A percentile compares a stretch with the other conserved stretches of the same genome.
These are phyloP conservation scores for Chymomyza amoena DNA, from an alignment of 2,888 invertebrate species.

Conservation along the genomic window DNA sequence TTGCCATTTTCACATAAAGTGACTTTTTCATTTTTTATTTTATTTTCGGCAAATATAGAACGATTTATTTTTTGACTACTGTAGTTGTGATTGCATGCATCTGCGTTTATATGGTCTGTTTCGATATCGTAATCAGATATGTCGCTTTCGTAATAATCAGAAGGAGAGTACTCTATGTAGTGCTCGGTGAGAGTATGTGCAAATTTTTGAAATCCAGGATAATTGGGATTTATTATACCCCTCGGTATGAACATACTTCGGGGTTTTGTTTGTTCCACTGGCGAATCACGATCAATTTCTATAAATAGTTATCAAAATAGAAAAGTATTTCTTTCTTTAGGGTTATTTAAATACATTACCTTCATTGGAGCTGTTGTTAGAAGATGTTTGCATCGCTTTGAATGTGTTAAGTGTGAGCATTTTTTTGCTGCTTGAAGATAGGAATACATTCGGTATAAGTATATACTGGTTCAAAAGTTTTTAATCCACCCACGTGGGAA, in stretches of 20 bases:
- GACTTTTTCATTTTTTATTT: neutral
- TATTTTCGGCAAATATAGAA: slow-evolving; percentile 5
- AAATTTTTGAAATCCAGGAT: slow-evolving; percentile 90
- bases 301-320: neutral
- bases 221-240: slow-evolving; percentile 90
- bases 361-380: neutral
- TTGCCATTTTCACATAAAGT: neutral
- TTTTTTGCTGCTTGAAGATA: neutral
- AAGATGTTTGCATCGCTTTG: neutral
- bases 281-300: neutral
- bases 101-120: slow-evolving; percentile 62
- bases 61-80: slow-evolving; percentile 30
- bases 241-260: slow-evolving; percentile 54
- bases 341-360: neutral
- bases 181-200: slow-evolving; percentile 84
- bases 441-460: neutral
- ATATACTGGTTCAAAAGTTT: neutral
- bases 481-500: neutral
- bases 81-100: slow-evolving; percentile 47
- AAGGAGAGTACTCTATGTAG: slow-evolving; percentile 75
- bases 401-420: neutral
- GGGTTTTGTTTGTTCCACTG: neutral
- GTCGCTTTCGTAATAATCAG: slow-evolving; percentile 76
- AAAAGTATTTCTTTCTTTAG: neutral
- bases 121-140: slow-evolving; percentile 76